Evolutionary conservation across 2,797 vertebrate genomes (phyloP), one percentile per base, ranked within the genome.

Genomic region (Pelodytes ibericus): DNA sequence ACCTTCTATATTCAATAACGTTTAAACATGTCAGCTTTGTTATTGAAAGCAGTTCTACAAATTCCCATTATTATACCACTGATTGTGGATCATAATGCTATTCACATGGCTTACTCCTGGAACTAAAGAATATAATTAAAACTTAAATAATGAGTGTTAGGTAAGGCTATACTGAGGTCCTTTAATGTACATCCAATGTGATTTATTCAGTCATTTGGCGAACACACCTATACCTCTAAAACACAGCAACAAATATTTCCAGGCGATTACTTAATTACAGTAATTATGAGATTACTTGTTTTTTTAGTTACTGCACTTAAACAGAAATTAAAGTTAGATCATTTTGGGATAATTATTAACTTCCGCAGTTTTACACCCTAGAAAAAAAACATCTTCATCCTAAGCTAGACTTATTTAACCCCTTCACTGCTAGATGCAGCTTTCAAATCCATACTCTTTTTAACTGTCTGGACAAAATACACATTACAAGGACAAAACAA

Each of bases 361-460:
- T 69, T 75, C 74, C 66, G 5, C 25, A 44, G 30, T 51, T 69
- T 36, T 36, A 65, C 33, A 58, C 51, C 16, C 47, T 57, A 56
- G 30, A 65, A 20, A 44, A 27, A 36, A 36, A 36, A 6, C 11
- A 36, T 6, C 11, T 8, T 13, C 27, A 74, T 13, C 2, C 9
- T 62, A 31, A 18, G 41, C 0, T 47, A 18, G 31, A 31, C 8
- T 10, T 58, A 20, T 39, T 18, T 56, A 65, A 41, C 62, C 30
- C 44, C 20, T 13, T 24, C 36, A 18, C 24, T 24, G 13, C 31
- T 31, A 24, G 30, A 53, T 11, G 16, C 2, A 27, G 24, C 7
- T 20, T 25, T 30, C 8, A 22, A 49, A 26, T 20, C 7, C 36
- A 39, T 39, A 7, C 15, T 39, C n/a, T n/a, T n/a, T n/a, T n/a